Base-by-base conservation (phyloP, 1,140 invertebrate genomes). In the Vanessa atalanta region DNA sequence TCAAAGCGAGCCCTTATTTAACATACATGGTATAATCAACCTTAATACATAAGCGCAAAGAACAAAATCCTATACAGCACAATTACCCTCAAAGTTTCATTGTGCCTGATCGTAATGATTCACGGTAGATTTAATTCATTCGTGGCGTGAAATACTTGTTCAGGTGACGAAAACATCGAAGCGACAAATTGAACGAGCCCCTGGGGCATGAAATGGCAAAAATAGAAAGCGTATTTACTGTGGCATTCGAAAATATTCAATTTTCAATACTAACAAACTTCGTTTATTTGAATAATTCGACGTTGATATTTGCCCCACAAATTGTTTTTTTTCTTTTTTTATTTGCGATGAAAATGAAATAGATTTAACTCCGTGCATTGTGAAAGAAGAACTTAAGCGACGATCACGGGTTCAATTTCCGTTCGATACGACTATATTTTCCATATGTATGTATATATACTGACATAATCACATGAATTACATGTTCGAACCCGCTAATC, bases 101-200 rank as follows among this genome's bases (percentile, higher is more conserved):
- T 63, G 66, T 26, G 47, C 63, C 63, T 72, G 64, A 63, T 74
- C 70, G 69, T 61, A 61, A 61, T 68, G 70, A 70, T 73, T 77
- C 51, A 75, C 72, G 75, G 72, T 79, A 75, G 53, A 79, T 79
- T 77, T 77, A 72, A 73, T 79, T 71, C 72, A 66, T 70, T 75
- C 70, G 63, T 51, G 68, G 53, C 61, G 67, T 53, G 55, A 76
- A 76, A 75, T 73, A 72, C 72, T 70, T 77, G 67, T 64, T 73
- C 65, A 70, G 72, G 72, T 43, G 72, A 65, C 64, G 75, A 73
- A 74, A 72, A 77, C 70, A 72, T 14, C 72, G 75, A 43, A 75
- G 71, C 78, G 75, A 63, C 61, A 79, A 79, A 79, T 79, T 72
- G 78, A 72, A 70, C 51, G 65, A 55, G 65, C 55, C 68, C 60